phyloP scores from a whole-genome alignment of 2,113 vertebrate species.

The Coracopsis vasa region DNA sequence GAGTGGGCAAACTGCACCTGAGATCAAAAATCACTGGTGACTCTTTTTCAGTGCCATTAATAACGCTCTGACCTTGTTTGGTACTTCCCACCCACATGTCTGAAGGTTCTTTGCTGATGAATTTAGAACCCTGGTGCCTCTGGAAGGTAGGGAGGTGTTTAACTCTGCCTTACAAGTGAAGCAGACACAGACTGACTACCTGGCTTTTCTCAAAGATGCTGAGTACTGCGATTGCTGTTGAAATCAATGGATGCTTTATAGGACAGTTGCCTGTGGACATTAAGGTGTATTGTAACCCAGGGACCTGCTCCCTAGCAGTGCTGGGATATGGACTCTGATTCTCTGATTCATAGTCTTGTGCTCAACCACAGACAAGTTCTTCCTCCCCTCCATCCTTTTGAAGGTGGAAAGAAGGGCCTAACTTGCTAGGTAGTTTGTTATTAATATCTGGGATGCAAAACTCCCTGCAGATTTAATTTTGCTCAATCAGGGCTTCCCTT shows the following conservation, averaged over 20 bases:
- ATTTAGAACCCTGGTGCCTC: neutral
- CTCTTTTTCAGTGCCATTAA: neutral
- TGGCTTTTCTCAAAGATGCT: conserved; percentile 16
- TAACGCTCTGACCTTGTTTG: neutral
- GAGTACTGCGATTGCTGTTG: neutral
- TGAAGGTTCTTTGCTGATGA: neutral
- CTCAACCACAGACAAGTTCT: conserved; percentile 57
- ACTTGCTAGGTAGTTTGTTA: conserved; percentile 54
- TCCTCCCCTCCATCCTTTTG: conserved; percentile 65
- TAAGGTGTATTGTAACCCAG: neutral
- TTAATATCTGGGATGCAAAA: conserved; percentile 66
- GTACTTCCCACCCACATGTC: conserved; percentile 38
- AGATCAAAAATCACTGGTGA: neutral
- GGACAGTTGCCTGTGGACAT: conserved; percentile 47
- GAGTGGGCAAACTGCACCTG: neutral
- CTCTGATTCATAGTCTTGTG: conserved; percentile 56
- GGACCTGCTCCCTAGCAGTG: neutral
- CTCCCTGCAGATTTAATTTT: conserved; percentile 60
- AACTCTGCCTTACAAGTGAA: neutral
- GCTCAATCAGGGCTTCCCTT: conserved; percentile 39
- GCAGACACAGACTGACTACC: neutral
- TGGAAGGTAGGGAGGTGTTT: neutral
- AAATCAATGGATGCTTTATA: neutral
- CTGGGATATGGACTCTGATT: neutral
- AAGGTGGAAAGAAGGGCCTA: conserved; percentile 43